Conservation (phyloP, 2,113 vertebrate genomes). For the Atherinomorus stipes region DNA sequence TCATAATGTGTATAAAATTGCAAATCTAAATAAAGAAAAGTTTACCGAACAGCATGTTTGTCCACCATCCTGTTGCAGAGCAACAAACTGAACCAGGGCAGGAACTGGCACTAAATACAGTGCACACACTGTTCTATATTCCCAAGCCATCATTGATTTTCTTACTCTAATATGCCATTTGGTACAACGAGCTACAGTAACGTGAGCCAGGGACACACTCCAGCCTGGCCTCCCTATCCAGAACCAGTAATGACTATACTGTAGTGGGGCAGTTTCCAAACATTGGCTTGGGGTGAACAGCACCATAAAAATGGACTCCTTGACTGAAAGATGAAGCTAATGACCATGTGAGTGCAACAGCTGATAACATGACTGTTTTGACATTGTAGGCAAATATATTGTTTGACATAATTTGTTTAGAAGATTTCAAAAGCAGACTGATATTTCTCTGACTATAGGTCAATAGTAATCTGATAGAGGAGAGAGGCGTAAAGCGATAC, state of each 20-base stretch:
- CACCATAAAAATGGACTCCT: slow-evolving; percentile 41
- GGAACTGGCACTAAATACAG: slow-evolving; percentile 24
- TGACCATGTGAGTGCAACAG: slow-evolving; percentile 43
- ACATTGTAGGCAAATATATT: slow-evolving; percentile 15
- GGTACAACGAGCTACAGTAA: slow-evolving; percentile 52
- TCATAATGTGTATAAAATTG: too few relatives aligned
- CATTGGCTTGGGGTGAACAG: slow-evolving; percentile 34
- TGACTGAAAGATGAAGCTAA: slow-evolving; percentile 45
- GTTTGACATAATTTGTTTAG: slow-evolving; percentile 3
- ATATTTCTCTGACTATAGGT: slow-evolving; percentile 35
- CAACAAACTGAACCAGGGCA: slow-evolving; percentile 27
- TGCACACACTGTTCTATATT: slow-evolving; percentile 54
- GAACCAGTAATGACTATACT: slow-evolving; percentile 39
- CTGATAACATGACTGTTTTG: slow-evolving; percentile 12
- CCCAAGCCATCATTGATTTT: slow-evolving; percentile 69
- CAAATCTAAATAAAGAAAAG: background rate
- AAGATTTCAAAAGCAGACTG: slow-evolving; percentile 20
- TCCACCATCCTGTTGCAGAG: background rate
- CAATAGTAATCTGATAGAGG: slow-evolving; percentile 58
- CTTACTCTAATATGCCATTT: slow-evolving; percentile 50
- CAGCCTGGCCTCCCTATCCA: slow-evolving; percentile 9
- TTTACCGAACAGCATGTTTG: background rate
- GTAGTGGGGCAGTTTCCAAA: slow-evolving; percentile 33
- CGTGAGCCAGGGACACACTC: slow-evolving; percentile 54
- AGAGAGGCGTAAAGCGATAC: slow-evolving; percentile 34